These are phyloP conservation scores for Sialis lutaria DNA, from an alignment of 2,888 invertebrate genomes.

Conservation along the genomic window DNA sequence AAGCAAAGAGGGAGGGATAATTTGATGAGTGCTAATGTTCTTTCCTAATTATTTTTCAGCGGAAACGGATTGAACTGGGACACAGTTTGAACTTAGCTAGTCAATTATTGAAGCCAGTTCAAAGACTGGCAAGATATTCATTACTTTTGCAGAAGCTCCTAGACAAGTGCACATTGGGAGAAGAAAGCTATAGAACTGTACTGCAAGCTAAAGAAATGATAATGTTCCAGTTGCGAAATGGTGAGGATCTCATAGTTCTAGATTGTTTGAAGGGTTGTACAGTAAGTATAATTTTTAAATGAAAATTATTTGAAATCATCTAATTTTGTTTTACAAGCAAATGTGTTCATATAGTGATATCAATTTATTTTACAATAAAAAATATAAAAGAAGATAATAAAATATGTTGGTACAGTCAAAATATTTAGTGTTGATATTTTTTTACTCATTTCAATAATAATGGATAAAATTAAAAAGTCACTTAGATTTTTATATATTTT, in stretches of 20 bases:
- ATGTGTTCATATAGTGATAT: no score
- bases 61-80: not conserved
- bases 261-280: conserved; percentile 3
- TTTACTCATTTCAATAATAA: no score
- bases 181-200: not conserved
- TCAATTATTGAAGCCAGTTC: conserved; percentile 5
- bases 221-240: conserved; percentile 2
- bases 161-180: not conserved
- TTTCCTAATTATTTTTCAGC: not conserved
- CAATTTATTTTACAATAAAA: no score
- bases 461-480: no score
- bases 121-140: conserved; percentile 3
- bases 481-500: no score
- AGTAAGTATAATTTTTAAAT: conserved; percentile 1
- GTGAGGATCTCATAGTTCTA: conserved; percentile 3
- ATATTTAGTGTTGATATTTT: no score
- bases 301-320: not conserved
- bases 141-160: conserved; percentile 3
- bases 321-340: no score
- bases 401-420: no score
- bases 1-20: no score
- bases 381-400: no score
- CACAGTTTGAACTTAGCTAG: conserved; percentile 4
- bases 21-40: no score
- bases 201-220: conserved; percentile 4